These are phyloP conservation scores for Cataglyphis altisquamis DNA, from an alignment of 2,888 invertebrate species.

Conservation along the genomic window DNA sequence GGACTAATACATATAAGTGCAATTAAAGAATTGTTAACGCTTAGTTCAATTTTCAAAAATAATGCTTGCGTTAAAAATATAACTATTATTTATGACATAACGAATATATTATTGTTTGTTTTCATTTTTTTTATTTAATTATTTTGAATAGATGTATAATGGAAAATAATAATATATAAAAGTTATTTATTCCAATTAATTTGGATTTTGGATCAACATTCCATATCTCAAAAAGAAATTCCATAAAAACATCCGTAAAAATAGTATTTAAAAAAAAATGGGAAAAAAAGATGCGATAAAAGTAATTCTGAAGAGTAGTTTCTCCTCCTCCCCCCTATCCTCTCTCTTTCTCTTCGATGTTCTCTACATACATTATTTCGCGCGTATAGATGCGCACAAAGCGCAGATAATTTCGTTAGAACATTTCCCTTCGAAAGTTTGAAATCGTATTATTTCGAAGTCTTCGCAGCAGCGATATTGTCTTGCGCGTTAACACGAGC, in stretches of 20 bases:
- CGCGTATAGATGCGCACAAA: constrained; percentile 25
- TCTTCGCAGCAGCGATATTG: constrained; percentile 32
- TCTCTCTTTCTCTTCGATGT: constrained; percentile 1
- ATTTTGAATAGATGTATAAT: neutral
- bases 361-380: constrained; percentile 29
- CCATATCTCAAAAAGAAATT: neutral
- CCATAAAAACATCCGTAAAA: neutral
- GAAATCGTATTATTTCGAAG: constrained; percentile 55
- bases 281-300: neutral
- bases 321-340: neutral
- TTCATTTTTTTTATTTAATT: neutral
- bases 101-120: neutral
- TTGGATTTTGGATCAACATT: neutral
- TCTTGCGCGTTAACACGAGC: constrained; percentile 34
- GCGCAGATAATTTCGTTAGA: constrained; percentile 47
- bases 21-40: neutral
- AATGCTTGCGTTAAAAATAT: neutral
- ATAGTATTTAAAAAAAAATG: neutral
- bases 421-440: constrained; percentile 45
- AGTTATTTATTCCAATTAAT: constrained; percentile 1
- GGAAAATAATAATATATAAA: neutral
- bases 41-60: neutral
- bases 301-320: constrained; percentile 28
- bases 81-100: neutral
- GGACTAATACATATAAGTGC: neutral